These are phyloP conservation scores for Camponotus vicinus DNA, from an alignment of 1,140 invertebrate genomes.

Conservation along the genomic window DNA sequence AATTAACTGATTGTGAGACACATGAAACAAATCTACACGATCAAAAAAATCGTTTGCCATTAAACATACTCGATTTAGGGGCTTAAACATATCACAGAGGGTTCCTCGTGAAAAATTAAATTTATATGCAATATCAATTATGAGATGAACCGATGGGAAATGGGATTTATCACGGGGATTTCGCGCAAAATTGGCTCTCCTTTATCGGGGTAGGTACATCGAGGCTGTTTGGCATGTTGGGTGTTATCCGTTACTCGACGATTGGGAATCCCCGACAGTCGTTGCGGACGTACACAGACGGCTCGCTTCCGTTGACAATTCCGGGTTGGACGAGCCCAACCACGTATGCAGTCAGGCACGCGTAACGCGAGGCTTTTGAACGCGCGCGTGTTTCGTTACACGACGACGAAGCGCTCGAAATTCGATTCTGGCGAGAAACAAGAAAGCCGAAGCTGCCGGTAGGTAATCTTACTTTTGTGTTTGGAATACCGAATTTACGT, in stretches of 20 bases:
- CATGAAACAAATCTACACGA: too few relatives aligned
- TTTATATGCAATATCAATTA: too few relatives aligned
- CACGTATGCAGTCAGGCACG: conserved; percentile 72
- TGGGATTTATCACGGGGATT: conserved; percentile 72
- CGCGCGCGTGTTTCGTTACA: conserved; percentile 73
- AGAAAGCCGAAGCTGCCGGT: conserved; percentile 68
- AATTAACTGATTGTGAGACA: too few relatives aligned
- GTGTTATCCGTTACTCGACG: conserved; percentile 37
- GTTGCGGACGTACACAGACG: conserved; percentile 39
- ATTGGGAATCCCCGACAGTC: conserved; percentile 62
- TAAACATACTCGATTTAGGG: too few relatives aligned
- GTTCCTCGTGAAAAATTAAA: too few relatives aligned
- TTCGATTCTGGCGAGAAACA: conserved; percentile 74
- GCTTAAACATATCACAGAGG: too few relatives aligned
- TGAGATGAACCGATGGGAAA: conserved; percentile 65
- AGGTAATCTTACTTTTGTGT: conserved; percentile 71
- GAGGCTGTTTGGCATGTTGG: conserved; percentile 34
- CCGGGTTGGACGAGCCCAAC: conserved; percentile 44
- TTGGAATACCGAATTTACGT: conserved; percentile 73
- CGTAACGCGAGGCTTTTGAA: conserved; percentile 72
- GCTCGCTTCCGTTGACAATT: conserved; percentile 56
- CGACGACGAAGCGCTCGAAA: conserved; percentile 73
- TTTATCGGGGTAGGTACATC: neutral
- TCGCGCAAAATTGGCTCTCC: conserved; percentile 45
- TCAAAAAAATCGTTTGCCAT: too few relatives aligned